These are phyloP conservation scores for Aviceda subcristata DNA, from an alignment of 2,113 vertebrate genomes.

Conservation along the genomic window DNA sequence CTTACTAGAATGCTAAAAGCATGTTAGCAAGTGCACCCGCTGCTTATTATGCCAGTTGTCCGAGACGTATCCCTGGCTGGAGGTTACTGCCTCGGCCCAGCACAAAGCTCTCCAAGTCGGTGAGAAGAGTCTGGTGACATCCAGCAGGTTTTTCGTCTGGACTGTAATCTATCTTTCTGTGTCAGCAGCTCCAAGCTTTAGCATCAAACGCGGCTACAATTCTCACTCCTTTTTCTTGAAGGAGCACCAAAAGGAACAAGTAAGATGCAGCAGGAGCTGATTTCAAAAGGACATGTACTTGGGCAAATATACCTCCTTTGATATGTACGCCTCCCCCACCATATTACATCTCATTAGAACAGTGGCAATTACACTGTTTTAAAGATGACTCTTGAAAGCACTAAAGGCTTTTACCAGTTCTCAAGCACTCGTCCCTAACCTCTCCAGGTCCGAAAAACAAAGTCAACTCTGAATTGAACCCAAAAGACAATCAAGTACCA, in stretches of 20 bases:
- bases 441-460: neutral
- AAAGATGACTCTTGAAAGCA: neutral
- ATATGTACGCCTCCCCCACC: neutral
- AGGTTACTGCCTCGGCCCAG: neutral
- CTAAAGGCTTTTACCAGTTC: neutral
- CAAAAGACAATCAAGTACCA: conserved; percentile 40
- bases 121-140: neutral
- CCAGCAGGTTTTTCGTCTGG: neutral
- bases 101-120: neutral
- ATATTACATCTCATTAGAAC: neutral
- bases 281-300: neutral
- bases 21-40: neutral
- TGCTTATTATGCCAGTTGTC: neutral
- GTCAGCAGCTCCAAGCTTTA: neutral
- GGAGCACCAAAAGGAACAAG: neutral
- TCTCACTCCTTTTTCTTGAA: neutral
- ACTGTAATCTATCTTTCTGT: neutral
- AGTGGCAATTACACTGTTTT: neutral
- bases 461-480: neutral
- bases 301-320: neutral
- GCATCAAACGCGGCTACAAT: neutral
- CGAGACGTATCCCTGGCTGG: neutral
- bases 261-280: neutral
- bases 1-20: neutral
- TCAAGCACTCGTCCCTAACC: neutral